Base-by-base conservation (phyloP, 2,113 vertebrate species). In the Thymallus thymallus region DNA sequence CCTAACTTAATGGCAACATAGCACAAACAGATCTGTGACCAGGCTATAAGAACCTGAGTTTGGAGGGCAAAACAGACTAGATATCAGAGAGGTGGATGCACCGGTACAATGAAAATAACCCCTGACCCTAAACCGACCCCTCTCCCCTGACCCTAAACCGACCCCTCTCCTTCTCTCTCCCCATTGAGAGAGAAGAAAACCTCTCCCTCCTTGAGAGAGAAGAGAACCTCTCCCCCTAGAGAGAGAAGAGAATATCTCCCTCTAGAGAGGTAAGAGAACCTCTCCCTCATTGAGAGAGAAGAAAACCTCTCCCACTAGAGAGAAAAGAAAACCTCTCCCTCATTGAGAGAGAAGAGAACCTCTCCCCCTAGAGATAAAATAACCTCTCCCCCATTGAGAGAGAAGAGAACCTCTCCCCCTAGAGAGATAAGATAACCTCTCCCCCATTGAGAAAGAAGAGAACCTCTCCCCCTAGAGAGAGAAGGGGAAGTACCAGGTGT, bases 401-500 rank as follows among this genome's bases (percentile, higher is more conserved):
- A 85, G 75, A 77, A 68, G 74, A 81, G 69, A 85, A 81, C 73
- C 29, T 30, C 29, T 30, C 29, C 30, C 30, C 30, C 4, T 5
- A 32, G 30, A 5, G 30, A 32, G 30, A 32, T 0, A 30, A 30
- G 3, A 30, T 3, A 30, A 30, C 29, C 29, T 29, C 29, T 29
- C n/a, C 29, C 29, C 2, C 29, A 1, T 29, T 2, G 29, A 29
- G 29, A 29, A 3, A 29, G 29, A 30, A 4, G 29, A 46, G 45
- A 10, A 46, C 45, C 45, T 46, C 45, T 12, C 12, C 46, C 46
- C 46, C 0, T 16, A 13, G 16, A 51, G 16, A 51, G 48, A 85
- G 77, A 76, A 69, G 73, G 80, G 68, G 85, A 81, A 72, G 75
- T 76, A 78, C 76, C 72, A 79, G 80, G 82, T 85, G 84, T 83